Conservation (phyloP, 2,113 vertebrate species). For the Elanus axillaris region DNA sequence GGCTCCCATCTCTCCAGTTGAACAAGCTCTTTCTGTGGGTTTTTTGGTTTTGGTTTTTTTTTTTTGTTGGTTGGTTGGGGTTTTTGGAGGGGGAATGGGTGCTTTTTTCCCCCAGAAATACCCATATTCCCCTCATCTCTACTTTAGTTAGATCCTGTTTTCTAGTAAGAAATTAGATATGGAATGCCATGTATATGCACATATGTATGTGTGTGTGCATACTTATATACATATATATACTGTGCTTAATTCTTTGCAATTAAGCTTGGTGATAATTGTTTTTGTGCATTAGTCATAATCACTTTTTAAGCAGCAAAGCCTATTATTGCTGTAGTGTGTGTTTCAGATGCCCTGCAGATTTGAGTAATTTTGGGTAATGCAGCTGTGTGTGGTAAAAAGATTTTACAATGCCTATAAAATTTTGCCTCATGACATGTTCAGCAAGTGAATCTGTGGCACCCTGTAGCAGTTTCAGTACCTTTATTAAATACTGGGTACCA, state of each 20-base stretch:
- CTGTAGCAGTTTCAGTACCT: constrained; percentile 40
- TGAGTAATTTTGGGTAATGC: constrained; percentile 70
- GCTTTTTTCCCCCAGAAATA: not conserved
- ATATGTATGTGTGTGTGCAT: not conserved
- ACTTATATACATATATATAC: not conserved
- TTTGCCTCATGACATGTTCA: constrained; percentile 70
- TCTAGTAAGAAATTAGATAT: not conserved
- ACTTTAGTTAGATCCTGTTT: not conserved
- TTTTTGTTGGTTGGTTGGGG: not conserved
- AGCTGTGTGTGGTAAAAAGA: constrained; percentile 78
- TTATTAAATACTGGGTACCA: constrained; percentile 47
- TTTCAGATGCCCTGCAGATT: constrained; percentile 76
- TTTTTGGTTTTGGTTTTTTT: not conserved
- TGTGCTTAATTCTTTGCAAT: constrained; percentile 62
- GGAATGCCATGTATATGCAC: not conserved
- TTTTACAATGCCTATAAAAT: constrained; percentile 75
- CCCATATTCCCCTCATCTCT: not conserved
- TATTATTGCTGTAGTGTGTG: constrained; percentile 62
- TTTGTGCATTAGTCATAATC: constrained; percentile 74
- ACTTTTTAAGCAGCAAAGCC: constrained; percentile 75
- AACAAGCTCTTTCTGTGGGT: not conserved
- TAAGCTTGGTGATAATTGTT: constrained; percentile 69
- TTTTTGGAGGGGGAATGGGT: fast-evolving
- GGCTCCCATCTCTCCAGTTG: not conserved
- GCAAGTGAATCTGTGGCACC: constrained; percentile 60